Evolutionary conservation across 2,888 invertebrate species (phyloP).

Genomic region (Cerastis leucographa): DNA sequence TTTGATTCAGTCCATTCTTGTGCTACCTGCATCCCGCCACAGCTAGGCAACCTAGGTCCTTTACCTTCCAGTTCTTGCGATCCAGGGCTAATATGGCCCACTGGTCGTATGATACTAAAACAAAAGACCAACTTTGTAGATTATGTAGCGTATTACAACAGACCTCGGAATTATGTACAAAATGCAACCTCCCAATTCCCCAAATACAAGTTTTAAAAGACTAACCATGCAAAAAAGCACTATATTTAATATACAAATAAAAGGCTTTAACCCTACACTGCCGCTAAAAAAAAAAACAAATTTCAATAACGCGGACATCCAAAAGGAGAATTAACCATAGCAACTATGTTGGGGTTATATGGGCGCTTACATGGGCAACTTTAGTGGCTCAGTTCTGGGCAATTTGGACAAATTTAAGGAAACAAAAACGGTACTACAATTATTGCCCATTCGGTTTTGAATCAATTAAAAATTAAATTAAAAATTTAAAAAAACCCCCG

Average conservation of each 20-base stretch:
- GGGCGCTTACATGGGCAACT: not conserved
- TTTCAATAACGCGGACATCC: slow-evolving; percentile 53
- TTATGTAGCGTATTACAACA: not conserved
- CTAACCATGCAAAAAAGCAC: not conserved
- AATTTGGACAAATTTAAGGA: not conserved
- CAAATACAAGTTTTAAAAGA: not conserved
- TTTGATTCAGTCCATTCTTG: not conserved
- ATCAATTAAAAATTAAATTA: too few species aligned
- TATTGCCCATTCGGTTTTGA: not conserved
- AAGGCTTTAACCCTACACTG: slow-evolving; percentile 21
- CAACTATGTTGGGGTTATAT: slow-evolving; percentile 42
- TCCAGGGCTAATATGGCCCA: not conserved
- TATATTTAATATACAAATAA: slow-evolving; percentile 29
- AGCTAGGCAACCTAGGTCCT: not conserved
- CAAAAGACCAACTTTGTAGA: not conserved
- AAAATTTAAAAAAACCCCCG: too few species aligned
- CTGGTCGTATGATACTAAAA: not conserved
- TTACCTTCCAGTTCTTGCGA: not conserved
- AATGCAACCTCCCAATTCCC: not conserved
- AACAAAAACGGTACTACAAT: not conserved
- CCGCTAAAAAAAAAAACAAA: slow-evolving; percentile 55
- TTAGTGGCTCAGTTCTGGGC: not conserved
- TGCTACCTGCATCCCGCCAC: not conserved
- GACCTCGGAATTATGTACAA: not conserved
- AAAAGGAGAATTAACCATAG: slow-evolving; percentile 60